Evolutionary conservation across 1,140 invertebrate genomes (phyloP), one percentile per base, ranked within the genome.

Genomic region (Belonocnema kinseyi): DNA sequence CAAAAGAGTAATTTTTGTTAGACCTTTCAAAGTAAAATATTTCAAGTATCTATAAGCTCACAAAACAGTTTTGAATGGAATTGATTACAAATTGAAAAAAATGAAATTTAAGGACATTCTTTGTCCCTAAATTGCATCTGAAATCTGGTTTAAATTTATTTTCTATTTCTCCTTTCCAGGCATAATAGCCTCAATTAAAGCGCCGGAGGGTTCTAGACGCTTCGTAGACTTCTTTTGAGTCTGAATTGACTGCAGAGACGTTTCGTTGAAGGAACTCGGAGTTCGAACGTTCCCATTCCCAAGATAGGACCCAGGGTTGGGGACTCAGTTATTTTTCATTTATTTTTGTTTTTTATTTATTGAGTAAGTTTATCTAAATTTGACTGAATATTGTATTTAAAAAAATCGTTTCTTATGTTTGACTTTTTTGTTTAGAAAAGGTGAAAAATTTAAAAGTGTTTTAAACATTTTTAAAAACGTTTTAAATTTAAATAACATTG

Each of bases 291-390:
- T 66, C 26, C 40, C 58, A 33, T 66, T 66, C 61, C 33, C 61
- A 66, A 66, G 61, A 66, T 66, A 40, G 58, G 58, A 16, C 33
- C 33, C 58, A 66, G 61, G 26, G 26, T 5, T 46, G 61, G 61
- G 6, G 40, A 66, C 12, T 66, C 11, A 26, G 3, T 19, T 46
- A 11, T 8, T 46, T 46, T 11, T 46, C 6, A 46, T 46, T 46
- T 46, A 46, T 33, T 66, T 33, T n/a, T n/a, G n/a, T n/a, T n/a
- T 66, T 66, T 66, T 66, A 66, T 66, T 66, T 33, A 13, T 66
- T 26, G 4, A 10, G 17, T n/a, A 17, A 10, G 1, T n/a, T 54
- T 19, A 19, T 3, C 5, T 16, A 33, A 17, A 17, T 1, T 17
- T 54, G 53, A 10, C n/a, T 10, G 10, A 17, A 17, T 19, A 54